A percentile compares a stretch with the other conserved stretches of the same genome.
These are phyloP conservation scores for Myotis findleyi DNA, from an alignment of 2,797 vertebrate genomes.

Conservation along the genomic window DNA sequence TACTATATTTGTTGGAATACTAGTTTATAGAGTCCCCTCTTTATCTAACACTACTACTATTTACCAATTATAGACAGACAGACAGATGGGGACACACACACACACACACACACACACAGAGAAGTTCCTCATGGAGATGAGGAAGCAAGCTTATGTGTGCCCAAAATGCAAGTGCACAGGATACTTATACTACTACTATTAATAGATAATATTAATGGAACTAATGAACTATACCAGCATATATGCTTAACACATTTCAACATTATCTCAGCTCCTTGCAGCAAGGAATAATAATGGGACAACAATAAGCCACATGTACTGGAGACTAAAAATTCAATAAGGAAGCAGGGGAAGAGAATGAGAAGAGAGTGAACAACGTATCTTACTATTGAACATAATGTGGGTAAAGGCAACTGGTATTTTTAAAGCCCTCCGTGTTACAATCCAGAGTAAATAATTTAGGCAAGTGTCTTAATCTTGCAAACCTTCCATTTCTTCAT, in stretches of 20 bases:
- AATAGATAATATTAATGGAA: background rate
- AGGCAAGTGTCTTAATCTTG: background rate
- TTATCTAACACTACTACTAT: background rate
- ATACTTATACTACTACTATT: background rate
- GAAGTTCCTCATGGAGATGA: background rate
- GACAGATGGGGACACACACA: background rate
- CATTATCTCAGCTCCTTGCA: background rate
- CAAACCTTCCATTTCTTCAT: background rate
- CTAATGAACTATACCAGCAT: background rate
- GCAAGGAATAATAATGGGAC: background rate
- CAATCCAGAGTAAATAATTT: background rate
- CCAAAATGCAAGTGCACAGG: background rate
- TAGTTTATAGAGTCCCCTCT: background rate
- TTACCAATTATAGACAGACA: background rate
- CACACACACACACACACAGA: background rate
- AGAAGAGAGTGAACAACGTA: background rate
- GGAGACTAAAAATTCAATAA: background rate
- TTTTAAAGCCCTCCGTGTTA: background rate
- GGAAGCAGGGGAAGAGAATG: background rate
- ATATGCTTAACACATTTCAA: background rate
- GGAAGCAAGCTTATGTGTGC: background rate
- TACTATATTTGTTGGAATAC: background rate
- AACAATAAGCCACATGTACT: background rate
- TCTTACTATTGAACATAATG: background rate
- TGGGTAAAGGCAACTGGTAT: background rate